phyloP scores from a whole-genome alignment of 2,113 vertebrate species.

The Eublepharis macularius region DNA sequence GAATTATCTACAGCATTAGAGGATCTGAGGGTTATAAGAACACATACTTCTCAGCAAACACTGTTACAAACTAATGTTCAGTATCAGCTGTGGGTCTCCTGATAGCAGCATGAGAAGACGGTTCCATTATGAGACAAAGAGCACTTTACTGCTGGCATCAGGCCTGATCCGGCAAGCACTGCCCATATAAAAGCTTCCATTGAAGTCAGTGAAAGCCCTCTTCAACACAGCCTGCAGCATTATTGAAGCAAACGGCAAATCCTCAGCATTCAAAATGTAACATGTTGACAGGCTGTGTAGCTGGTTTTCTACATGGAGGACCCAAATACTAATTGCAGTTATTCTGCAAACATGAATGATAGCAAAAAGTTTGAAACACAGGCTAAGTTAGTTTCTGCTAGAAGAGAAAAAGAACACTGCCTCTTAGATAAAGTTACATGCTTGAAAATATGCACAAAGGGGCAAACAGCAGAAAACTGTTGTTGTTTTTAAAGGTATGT shows the following conservation, averaged over 20 bases:
- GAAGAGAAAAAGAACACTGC: too few relatives aligned
- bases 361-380: background rate
- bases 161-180: background rate
- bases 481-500: too few relatives aligned
- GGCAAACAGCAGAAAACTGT: rapidly evolving
- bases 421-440: background rate
- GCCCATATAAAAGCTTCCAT: background rate
- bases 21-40: constrained; percentile 42
- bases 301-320: background rate
- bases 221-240: background rate
- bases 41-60: constrained; percentile 6
- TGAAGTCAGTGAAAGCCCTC: background rate
- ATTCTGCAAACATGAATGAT: background rate
- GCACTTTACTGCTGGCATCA: constrained; percentile 46
- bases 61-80: constrained; percentile 28
- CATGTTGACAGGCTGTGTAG: constrained; percentile 7
- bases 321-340: rapidly evolving
- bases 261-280: background rate
- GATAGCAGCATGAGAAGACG: constrained; percentile 20
- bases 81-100: constrained; percentile 32
- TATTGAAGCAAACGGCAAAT: background rate
- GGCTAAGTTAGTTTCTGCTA: background rate
- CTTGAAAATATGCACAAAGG: background rate
- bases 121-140: constrained; percentile 31
- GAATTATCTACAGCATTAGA: constrained; percentile 26